These are phyloP conservation scores for Recurvirostra avosetta DNA, from an alignment of 2,113 vertebrate species.

Conservation along the genomic window DNA sequence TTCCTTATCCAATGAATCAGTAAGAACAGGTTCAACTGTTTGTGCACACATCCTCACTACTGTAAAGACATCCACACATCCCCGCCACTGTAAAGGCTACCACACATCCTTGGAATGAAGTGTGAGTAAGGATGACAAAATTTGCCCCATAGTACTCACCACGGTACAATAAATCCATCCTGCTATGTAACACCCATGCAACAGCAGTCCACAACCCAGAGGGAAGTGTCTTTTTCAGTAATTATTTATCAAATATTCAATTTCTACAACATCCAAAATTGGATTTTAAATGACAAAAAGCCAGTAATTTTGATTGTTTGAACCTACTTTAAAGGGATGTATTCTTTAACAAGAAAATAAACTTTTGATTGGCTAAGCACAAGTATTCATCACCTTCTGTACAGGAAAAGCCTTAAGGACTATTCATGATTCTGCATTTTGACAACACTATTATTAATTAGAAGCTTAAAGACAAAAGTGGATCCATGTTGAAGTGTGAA, in stretches of 20 bases:
- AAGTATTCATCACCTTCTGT: conserved; percentile 3
- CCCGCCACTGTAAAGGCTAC: neutral
- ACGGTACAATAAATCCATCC: neutral
- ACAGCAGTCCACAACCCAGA: neutral
- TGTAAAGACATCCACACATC: neutral
- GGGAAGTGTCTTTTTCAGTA: neutral
- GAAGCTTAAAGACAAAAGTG: conserved; percentile 39
- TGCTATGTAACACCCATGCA: neutral
- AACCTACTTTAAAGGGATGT: neutral
- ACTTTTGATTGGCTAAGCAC: neutral
- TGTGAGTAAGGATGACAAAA: neutral
- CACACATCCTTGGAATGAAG: neutral
- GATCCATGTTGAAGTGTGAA: conserved; percentile 21
- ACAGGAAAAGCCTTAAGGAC: conserved; percentile 27
- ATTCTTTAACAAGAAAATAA: neutral
- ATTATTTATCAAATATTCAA: neutral
- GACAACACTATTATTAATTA: conserved; percentile 52
- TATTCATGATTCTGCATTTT: conserved; percentile 36
- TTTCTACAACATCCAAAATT: neutral
- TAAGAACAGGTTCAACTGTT: neutral
- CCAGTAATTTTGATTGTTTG: neutral
- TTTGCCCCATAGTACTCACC: neutral
- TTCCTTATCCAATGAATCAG: neutral
- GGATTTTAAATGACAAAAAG: neutral
- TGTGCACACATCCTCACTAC: neutral